phyloP scores from a whole-genome alignment of 1,140 invertebrate species.

The Charaxes varanes region DNA sequence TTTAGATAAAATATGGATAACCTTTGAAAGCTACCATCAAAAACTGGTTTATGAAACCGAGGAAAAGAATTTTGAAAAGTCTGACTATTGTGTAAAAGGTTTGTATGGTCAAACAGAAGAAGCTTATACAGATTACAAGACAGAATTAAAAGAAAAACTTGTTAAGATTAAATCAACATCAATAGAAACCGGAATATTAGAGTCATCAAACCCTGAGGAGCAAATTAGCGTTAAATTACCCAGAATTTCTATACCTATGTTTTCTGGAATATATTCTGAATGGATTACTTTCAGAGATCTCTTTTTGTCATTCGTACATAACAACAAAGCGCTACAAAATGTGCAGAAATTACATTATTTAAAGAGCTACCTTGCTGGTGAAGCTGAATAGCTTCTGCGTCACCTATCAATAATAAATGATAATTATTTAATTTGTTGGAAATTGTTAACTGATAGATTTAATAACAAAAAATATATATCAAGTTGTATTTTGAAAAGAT shows the following conservation, averaged over 20 bases:
- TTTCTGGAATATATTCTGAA: conserved; percentile 19
- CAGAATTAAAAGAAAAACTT: no score
- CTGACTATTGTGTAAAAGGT: conserved; percentile 3
- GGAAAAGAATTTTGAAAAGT: conserved; percentile 3
- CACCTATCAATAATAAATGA: conserved; percentile 2
- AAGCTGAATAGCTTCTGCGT: conserved; percentile 13
- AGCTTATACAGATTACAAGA: conserved; percentile 17
- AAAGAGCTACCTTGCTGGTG: conserved; percentile 13
- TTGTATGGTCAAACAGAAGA: conserved; percentile 12
- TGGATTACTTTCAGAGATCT: no score
- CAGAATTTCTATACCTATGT: conserved; percentile 13
- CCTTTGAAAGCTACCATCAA: conserved; percentile 5
- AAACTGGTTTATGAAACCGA: conserved; percentile 2
- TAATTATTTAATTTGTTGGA: conserved; percentile 16
- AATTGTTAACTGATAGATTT: conserved; percentile 13
- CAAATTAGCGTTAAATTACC: conserved; percentile 11
- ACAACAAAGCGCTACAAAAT: no score
- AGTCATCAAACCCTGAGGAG: not conserved
- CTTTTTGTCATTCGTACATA: no score
- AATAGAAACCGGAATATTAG: not conserved
- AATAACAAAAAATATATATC: conserved; percentile 22
- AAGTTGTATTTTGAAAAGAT: conserved; percentile 22
- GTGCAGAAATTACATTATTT: no score
- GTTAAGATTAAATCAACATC: not conserved
- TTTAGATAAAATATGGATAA: conserved; percentile 10